Conservation (phyloP, 2,113 vertebrate species). For the Petaurus breviceps region DNA sequence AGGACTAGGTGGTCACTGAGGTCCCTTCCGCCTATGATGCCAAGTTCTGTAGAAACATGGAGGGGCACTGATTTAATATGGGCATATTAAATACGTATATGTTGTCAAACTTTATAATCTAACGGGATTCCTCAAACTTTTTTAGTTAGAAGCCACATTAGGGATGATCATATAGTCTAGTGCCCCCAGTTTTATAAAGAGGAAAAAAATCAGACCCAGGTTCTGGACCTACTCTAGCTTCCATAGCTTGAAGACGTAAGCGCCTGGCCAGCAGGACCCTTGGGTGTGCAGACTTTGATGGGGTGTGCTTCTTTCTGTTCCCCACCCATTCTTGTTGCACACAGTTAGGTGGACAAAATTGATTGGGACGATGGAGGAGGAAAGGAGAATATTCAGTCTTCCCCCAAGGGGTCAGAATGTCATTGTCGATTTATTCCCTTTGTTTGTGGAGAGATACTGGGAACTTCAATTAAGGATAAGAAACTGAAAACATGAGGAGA, state of each 20-base stretch:
- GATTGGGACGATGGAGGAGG: not conserved
- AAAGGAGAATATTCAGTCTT: not conserved
- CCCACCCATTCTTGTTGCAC: not conserved
- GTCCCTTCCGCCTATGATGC: not conserved
- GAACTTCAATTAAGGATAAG: not conserved
- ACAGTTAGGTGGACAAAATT: not conserved
- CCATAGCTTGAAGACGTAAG: not conserved
- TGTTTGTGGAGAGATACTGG: not conserved
- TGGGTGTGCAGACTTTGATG: not conserved
- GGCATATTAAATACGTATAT: not conserved
- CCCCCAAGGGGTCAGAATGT: not conserved
- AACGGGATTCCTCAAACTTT: not conserved
- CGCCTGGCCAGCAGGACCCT: not conserved
- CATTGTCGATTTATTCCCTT: not conserved
- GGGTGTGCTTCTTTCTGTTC: not conserved
- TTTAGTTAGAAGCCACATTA: not conserved
- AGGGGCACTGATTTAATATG: not conserved
- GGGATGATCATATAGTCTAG: not conserved
- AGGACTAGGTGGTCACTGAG: not conserved
- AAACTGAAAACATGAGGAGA: not conserved
- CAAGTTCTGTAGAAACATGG: not conserved
- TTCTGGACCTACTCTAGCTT: not conserved
- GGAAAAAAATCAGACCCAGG: not conserved
- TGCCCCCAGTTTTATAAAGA: not conserved
- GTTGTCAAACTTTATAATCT: not conserved